Evolutionary conservation across 2,113 vertebrate genomes (phyloP).

Genomic region (Perca fluviatilis): DNA sequence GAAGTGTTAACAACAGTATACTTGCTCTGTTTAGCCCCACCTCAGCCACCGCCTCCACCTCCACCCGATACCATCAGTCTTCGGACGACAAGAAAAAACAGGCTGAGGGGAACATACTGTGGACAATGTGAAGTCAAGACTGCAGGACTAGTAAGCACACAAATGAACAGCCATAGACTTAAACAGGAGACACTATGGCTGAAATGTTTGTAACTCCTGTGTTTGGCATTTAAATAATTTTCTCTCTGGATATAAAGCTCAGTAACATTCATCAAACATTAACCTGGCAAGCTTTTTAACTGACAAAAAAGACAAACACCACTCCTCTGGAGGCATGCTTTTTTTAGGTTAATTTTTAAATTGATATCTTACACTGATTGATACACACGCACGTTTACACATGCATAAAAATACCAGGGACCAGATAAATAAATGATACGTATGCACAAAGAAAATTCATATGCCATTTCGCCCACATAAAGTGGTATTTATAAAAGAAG

Average conservation of each 20-base stretch:
- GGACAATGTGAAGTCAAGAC: conserved; percentile 84
- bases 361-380: conserved; percentile 9
- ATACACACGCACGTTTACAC: neutral
- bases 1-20: neutral
- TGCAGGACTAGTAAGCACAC: conserved; percentile 83
- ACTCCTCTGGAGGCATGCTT: neutral
- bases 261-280: neutral
- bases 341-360: neutral
- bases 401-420: neutral
- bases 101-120: conserved; percentile 75
- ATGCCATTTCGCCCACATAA: neutral
- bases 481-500: neutral
- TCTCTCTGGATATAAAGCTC: neutral
- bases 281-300: neutral
- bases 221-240: neutral
- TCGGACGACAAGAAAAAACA: conserved; percentile 65
- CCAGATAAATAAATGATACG: neutral
- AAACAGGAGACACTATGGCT: conserved; percentile 1
- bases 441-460: neutral
- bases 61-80: conserved; percentile 38
- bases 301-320: neutral
- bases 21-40: conserved; percentile 41
- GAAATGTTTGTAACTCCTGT: neutral
- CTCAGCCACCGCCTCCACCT: conserved; percentile 33
- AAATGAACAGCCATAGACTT: conserved; percentile 10